Percentiles rank a stretch among this genome's conserved stretches.
Evolutionary conservation across 2,888 invertebrate species (phyloP).

Genomic region (Andrena praecox): DNA sequence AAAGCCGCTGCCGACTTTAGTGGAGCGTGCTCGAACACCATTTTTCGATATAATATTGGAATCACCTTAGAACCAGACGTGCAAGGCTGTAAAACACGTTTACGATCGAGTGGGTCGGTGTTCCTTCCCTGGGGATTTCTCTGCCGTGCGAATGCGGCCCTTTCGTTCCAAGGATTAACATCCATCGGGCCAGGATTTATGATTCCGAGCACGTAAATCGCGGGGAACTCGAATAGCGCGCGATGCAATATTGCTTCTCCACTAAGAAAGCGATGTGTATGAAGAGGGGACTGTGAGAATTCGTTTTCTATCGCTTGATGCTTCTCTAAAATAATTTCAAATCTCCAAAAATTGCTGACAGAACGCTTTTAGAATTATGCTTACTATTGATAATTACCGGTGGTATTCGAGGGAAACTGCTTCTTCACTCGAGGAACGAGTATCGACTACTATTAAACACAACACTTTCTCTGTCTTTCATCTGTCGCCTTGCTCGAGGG

Average conservation of each 20-base stretch:
- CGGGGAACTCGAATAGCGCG: not conserved
- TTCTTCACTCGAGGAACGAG: not conserved
- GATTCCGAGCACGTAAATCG: not conserved
- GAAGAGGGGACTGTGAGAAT: not conserved
- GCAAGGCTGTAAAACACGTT: constrained; percentile 52
- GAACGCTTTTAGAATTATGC: too few relatives aligned
- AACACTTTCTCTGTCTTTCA: constrained; percentile 33
- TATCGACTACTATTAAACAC: not conserved
- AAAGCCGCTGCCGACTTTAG: constrained; percentile 28
- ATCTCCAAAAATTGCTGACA: too few relatives aligned
- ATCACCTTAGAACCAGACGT: constrained; percentile 6
- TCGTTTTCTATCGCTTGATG: too few relatives aligned
- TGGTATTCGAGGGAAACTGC: not conserved
- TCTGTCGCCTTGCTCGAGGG: not conserved
- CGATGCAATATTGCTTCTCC: not conserved
- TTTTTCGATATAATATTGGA: constrained; percentile 5
- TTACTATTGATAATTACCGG: not conserved
- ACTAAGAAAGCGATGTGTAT: not conserved
- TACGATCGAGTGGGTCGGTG: constrained; percentile 47
- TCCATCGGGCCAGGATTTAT: constrained; percentile 11
- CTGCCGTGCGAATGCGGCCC: not conserved
- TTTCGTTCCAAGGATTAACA: constrained; percentile 28
- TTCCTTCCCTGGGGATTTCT: constrained; percentile 27
- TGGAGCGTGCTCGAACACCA: constrained; percentile 8
- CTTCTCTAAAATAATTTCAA: too few relatives aligned